phyloP scores from a whole-genome alignment of 2,113 vertebrate genomes.

The Hydrochoerus hydrochaeris region DNA sequence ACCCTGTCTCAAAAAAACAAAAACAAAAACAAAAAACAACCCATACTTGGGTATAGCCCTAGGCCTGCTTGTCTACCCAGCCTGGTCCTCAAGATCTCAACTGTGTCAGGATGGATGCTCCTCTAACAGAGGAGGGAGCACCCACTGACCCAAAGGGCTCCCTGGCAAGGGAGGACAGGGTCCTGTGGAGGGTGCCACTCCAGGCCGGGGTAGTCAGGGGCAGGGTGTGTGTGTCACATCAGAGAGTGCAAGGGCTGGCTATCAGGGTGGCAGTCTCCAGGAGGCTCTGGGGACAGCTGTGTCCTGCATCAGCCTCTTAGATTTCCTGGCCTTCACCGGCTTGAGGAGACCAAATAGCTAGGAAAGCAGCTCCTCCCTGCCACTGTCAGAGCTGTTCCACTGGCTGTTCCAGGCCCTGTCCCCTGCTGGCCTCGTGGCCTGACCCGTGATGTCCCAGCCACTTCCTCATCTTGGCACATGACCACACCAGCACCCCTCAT shows the following conservation, averaged over 20 bases:
- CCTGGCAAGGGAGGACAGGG: not conserved
- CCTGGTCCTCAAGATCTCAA: fast-evolving
- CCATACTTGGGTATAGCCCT: no score
- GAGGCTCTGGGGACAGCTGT: not conserved
- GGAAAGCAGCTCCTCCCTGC: no score
- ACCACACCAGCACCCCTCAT: fast-evolving
- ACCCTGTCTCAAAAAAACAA: no score
- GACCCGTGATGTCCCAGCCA: fast-evolving
- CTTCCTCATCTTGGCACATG: fast-evolving
- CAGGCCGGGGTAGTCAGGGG: not conserved
- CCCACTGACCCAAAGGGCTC: not conserved
- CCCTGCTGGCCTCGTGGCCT: fast-evolving
- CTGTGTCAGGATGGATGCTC: not conserved
- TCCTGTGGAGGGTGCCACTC: not conserved
- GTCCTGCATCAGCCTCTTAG: not conserved
- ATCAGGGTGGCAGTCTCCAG: not conserved
- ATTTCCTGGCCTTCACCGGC: not conserved
- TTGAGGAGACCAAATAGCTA: fast-evolving
- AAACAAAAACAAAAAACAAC: no score
- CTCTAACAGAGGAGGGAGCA: no score
- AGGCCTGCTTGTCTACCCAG: not conserved
- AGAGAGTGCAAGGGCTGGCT: no score
- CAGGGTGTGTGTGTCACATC: not conserved
- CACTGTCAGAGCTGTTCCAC: not conserved
- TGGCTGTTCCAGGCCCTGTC: not conserved